Base-by-base conservation (phyloP, 2,888 invertebrate species). In the Heliconius charithonia region DNA sequence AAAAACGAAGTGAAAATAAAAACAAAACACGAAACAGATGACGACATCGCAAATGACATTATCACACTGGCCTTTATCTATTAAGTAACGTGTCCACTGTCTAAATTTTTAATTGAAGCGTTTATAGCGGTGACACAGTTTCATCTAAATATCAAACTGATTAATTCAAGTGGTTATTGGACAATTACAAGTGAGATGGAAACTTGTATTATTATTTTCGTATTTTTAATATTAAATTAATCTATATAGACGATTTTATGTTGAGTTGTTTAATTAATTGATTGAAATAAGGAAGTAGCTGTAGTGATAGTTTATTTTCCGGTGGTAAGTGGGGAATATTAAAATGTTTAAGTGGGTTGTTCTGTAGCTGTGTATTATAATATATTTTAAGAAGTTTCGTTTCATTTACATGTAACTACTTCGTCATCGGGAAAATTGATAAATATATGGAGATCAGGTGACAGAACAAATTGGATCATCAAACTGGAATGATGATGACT, bases 11-110 rank as follows among this genome's bases (percentile, higher is more conserved):
- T 51, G 51, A 51, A 51, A 51, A 51, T 22, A 51, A 22, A 51
- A 51, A 65, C 25, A 67, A 22, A 67, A 22, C 22, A 37, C 16
- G 16, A 25, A 25, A 29, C 29, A 29, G 16, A 45, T 69, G 69
- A 78, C 75, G 79, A 77, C 81, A 80, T 79, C 80, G 45, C 76
- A 76, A 75, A 73, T 76, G 80, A 81, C 83, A 78, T 79, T 82
- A 83, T 83, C 83, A 51, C 75, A 72, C 67, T 77, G 79, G 77
- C 79, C 80, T 78, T 70, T 76, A 82, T 66, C 51, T 75, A 71
- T 82, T 80, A 78, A 77, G 76, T 79, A 76, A 83, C 51, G 73
- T 77, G 37, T 74, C 41, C 16, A 69, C 16, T 76, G 63, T 72
- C 63, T 65, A 73, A 75, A 77, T 77, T 81, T 81, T 80, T 80